Base-by-base conservation (phyloP, 2,888 invertebrate species). In the Dinocampus coccinellae region DNA sequence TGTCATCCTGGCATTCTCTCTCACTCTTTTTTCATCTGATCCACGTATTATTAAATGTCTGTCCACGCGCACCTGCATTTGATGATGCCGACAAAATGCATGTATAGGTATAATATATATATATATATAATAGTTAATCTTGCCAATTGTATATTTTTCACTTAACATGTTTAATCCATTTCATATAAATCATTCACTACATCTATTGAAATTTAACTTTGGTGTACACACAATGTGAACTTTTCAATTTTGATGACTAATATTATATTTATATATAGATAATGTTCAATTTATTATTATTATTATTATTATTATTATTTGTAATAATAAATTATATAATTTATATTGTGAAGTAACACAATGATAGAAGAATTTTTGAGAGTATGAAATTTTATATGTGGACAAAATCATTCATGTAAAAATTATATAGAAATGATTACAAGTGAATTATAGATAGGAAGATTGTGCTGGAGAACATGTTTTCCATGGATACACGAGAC, bases 1-100 rank as follows among this genome's bases (percentile, higher is more conserved):
- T 42, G 42, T 39, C 62, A 26, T 42, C 39, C 39, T 39, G 58
- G 58, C 13, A 26, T 13, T 29, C 1, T 13, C 39, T 69, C 73
- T 66, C 73, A 76, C 74, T 62, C 79, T 81, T 81, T n/a, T n/a
- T n/a, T n/a, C n/a, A n/a, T n/a, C n/a, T 81, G 78, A 81, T 79
- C 78, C 76, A 57, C 58, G 72, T 73, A 75, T 79, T 79, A 80
- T 77, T 78, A 73, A 75, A 76, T 76, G 74, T 77, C 76, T 67
- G 72, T 75, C 72, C 75, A 76, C 75, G 77, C 78, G 76, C 79
- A 78, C 79, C 78, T 76, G 78, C 77, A 75, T 74, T 65, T 73
- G 73, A 42, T 53, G 52, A 66, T 52, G 53, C 69, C 64, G 16
- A 55, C 47, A 26, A 16, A 20, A 22, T 20, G 16, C 13, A 20